phyloP scores from a whole-genome alignment of 2,113 vertebrate species.

The Leiothrix lutea region DNA sequence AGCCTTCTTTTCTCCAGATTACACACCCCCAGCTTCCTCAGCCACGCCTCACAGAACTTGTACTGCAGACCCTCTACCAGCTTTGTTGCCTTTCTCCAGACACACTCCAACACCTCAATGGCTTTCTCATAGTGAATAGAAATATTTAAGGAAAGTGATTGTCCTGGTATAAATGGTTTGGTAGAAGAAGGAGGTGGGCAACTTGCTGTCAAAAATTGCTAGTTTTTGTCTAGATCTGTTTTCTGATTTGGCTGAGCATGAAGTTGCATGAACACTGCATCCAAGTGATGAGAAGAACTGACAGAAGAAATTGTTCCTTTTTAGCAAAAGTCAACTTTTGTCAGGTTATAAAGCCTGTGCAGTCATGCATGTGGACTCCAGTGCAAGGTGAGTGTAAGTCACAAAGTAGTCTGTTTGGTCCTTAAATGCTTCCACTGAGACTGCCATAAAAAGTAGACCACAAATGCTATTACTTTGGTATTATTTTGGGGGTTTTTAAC shows the following conservation, averaged over 20 bases:
- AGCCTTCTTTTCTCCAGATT: background rate
- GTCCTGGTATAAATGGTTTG: background rate
- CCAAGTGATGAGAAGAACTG: background rate
- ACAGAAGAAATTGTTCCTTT: background rate
- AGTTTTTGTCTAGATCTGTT: background rate
- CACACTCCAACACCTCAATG: background rate
- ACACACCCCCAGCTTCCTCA: background rate
- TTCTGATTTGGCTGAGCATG: background rate
- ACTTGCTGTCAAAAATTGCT: background rate
- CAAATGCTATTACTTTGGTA: background rate
- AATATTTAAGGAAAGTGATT: background rate
- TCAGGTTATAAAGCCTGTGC: background rate
- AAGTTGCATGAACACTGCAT: background rate
- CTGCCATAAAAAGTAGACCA: background rate
- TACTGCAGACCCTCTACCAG: background rate
- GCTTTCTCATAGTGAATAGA: background rate
- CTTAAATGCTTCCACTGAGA: background rate
- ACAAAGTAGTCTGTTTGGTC: background rate
- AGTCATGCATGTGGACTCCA: background rate
- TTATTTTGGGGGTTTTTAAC: background rate
- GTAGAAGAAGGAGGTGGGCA: background rate
- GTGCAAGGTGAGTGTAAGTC: rapidly evolving
- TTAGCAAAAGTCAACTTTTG: background rate
- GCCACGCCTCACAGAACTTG: background rate
- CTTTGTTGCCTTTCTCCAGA: background rate